phyloP scores from a whole-genome alignment of 1,140 invertebrate genomes.

The Paracyclopina nana region DNA sequence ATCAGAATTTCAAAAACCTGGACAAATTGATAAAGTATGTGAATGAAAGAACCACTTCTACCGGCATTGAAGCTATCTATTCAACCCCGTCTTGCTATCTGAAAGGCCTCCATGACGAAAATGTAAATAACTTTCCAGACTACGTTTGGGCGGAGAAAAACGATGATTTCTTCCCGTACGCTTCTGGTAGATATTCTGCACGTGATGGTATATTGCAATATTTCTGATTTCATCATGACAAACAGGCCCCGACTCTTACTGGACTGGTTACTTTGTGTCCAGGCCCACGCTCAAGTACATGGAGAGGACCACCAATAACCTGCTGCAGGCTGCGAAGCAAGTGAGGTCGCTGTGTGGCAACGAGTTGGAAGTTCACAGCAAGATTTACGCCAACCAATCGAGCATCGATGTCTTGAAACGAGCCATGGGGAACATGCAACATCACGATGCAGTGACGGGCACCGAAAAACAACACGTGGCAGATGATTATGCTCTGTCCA shows the following conservation, averaged over 20 bases:
- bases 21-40: slow-evolving; percentile 62
- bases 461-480: slow-evolving; percentile 78
- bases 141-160: slow-evolving; percentile 30
- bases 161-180: slow-evolving; percentile 72
- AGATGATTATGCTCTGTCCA: no score
- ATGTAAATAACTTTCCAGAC: no score
- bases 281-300: slow-evolving; percentile 58
- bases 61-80: slow-evolving; percentile 52
- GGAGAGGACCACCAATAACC: slow-evolving; percentile 10
- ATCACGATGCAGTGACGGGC: slow-evolving; percentile 42
- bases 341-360: slow-evolving; percentile 18
- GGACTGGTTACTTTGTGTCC: slow-evolving; percentile 90
- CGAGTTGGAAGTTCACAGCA: no score
- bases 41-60: slow-evolving; percentile 34
- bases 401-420: neutral
- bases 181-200: slow-evolving; percentile 22
- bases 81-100: slow-evolving; percentile 87
- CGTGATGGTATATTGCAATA: neutral
- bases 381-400: no score
- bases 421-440: slow-evolving; percentile 32
- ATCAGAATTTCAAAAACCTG: slow-evolving; percentile 62
- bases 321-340: slow-evolving; percentile 26
- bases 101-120: slow-evolving; percentile 47
- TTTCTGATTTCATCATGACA: slow-evolving; percentile 29
- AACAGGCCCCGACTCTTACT: slow-evolving; percentile 56